Conservation (phyloP, 2,888 invertebrate species). For the Lasioglossum morio region DNA sequence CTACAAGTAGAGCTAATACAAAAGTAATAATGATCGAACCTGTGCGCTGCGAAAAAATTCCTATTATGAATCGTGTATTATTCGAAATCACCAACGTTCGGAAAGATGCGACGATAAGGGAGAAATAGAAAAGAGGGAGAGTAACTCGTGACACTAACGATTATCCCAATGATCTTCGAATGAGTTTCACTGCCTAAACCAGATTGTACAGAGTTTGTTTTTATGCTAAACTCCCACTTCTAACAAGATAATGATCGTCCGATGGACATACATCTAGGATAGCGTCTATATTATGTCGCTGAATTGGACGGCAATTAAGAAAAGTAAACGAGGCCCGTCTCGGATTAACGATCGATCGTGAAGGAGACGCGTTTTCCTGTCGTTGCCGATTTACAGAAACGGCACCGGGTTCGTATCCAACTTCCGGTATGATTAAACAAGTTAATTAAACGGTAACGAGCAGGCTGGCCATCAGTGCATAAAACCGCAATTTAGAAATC, state of each 20-base stretch:
- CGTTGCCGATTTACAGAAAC: constrained; percentile 42
- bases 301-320: too few relatives aligned
- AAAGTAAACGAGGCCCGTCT: too few relatives aligned
- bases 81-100: too few relatives aligned
- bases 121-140: background rate
- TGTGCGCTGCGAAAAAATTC: too few relatives aligned
- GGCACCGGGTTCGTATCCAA: background rate
- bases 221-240: background rate
- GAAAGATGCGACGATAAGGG: background rate
- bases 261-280: constrained; percentile 49
- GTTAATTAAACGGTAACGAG: constrained; percentile 64
- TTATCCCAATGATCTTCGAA: background rate
- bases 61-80: background rate
- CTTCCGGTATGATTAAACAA: constrained; percentile 56
- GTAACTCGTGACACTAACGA: background rate
- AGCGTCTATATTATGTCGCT: too few relatives aligned
- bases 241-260: background rate
- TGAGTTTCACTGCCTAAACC: background rate
- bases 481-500: constrained; percentile 64
- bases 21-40: too few relatives aligned
- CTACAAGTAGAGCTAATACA: too few relatives aligned
- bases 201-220: background rate
- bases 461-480: constrained; percentile 35
- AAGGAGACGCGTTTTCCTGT: constrained; percentile 36
- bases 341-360: constrained; percentile 42